These are phyloP conservation scores for Intellagama lesueurii DNA, from an alignment of 2,797 vertebrate genomes.

Conservation along the genomic window DNA sequence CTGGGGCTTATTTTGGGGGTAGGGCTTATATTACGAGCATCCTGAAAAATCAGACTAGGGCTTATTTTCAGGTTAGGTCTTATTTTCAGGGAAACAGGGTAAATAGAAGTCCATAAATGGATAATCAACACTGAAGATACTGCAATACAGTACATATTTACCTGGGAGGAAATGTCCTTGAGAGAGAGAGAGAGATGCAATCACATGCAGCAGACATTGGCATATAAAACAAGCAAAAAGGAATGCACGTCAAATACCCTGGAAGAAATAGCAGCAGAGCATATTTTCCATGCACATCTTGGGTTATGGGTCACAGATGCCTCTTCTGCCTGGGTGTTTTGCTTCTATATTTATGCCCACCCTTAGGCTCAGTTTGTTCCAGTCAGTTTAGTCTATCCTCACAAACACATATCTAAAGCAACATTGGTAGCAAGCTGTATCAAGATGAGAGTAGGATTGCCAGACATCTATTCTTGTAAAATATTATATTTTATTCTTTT, in stretches of 20 bases:
- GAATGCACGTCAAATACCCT: not conserved
- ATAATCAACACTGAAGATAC: not conserved
- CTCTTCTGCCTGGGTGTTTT: constrained; percentile 71
- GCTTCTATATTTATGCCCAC: constrained; percentile 75
- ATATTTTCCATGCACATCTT: constrained; percentile 51
- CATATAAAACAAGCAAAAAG: not conserved
- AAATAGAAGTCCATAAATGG: too few species aligned
- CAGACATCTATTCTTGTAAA: constrained; percentile 11
- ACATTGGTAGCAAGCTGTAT: constrained; percentile 71
- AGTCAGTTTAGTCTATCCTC: constrained; percentile 65
- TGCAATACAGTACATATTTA: not conserved
- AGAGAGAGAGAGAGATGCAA: too few species aligned
- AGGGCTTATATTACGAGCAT: too few species aligned
- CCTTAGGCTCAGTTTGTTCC: constrained; percentile 75
- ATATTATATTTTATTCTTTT: constrained; percentile 17
- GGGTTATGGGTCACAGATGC: constrained; percentile 67
- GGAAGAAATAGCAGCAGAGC: constrained; percentile 35
- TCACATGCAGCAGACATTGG: not conserved
- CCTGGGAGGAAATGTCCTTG: not conserved
- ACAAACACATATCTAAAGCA: constrained; percentile 70
- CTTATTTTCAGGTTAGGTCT: too few species aligned
- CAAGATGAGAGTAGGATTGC: constrained; percentile 60
- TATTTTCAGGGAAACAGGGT: too few species aligned
- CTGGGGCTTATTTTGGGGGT: too few species aligned
- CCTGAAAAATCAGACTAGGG: too few species aligned